Base-by-base conservation (phyloP, 2,888 invertebrate genomes). In the Phortica magna region DNA sequence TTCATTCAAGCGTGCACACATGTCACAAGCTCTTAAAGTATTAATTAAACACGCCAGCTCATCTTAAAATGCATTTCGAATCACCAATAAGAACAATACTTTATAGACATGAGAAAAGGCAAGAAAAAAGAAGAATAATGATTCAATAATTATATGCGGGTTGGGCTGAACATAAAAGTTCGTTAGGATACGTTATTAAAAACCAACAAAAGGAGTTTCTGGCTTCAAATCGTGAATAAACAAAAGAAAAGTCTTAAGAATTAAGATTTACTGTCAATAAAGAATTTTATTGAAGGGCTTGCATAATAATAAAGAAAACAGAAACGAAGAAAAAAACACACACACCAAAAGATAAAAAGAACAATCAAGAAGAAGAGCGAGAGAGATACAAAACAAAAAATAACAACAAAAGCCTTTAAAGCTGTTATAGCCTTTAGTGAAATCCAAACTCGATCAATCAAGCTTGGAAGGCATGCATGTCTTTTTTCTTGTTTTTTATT, bases 11-110 rank as follows among this genome's bases (percentile, higher is more conserved):
- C 31, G 5, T 31, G 31, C 31, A 31, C 31, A 1, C 31, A 31
- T 31, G 31, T 31, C 31, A 31, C 31, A 12, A n/a, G 19, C 42
- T 17, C 48, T n/a, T 17, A 19, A 67, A 10, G 9, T 42, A 59
- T 75, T 75, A 75, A 75, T 75, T 75, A 75, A 39, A 71, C 75
- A 75, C 75, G 64, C 71, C 75, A 75, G 22, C 31, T 65, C 22
- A 65, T 41, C 41, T 4, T 12, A 65, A 41, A 31, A 31, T 31
- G 31, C 31, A 31, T 31, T 31, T 31, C 31, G 31, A 31, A 31
- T 31, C 2, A 4, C 31, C 31, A 31, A 31, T 31, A 31, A 31
- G 31, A 31, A 31, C 31, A 31, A 31, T 31, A 31, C 31, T 31
- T 31, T 31, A 31, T 31, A 31, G 31, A 31, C 31, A 31, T 31